Percentiles rank a stretch among this genome's conserved stretches.
These are phyloP conservation scores for Orthosia incerta DNA, from an alignment of 2,888 invertebrate species.

Conservation along the genomic window DNA sequence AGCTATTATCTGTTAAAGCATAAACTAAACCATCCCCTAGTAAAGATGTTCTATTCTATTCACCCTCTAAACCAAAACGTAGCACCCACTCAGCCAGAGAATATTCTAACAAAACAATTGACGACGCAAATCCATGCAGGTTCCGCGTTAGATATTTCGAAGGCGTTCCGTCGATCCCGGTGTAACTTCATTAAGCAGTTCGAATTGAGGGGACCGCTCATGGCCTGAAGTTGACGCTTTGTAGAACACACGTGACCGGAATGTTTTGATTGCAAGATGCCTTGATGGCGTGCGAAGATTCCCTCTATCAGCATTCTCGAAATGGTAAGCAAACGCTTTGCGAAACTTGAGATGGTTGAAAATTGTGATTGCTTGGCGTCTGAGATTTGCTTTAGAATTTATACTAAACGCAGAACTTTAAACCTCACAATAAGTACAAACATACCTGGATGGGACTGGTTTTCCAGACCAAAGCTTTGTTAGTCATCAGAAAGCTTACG, in stretches of 20 bases:
- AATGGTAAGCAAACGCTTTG: conserved; percentile 49
- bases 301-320: conserved; percentile 57
- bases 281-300: conserved; percentile 67
- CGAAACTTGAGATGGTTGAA: conserved; percentile 36
- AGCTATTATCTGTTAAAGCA: neutral
- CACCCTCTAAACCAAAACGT: neutral
- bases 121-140: conserved; percentile 46
- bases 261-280: conserved; percentile 66
- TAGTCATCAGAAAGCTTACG: too few species aligned
- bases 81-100: neutral
- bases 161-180: conserved; percentile 62
- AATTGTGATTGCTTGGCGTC: conserved; percentile 41
- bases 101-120: conserved; percentile 50
- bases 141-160: conserved; percentile 57
- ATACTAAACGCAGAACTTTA: neutral
- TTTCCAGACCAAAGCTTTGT: too few species aligned
- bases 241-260: conserved; percentile 73
- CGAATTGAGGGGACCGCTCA: conserved; percentile 67
- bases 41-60: too few species aligned
- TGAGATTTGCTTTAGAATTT: conserved; percentile 23
- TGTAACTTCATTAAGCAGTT: conserved; percentile 78
- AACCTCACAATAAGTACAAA: neutral
- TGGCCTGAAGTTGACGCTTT: conserved; percentile 73
- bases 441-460: too few species aligned
- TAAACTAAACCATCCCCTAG: neutral